Evolutionary conservation across 2,888 invertebrate genomes (phyloP).

Genomic region (Nineta flava): DNA sequence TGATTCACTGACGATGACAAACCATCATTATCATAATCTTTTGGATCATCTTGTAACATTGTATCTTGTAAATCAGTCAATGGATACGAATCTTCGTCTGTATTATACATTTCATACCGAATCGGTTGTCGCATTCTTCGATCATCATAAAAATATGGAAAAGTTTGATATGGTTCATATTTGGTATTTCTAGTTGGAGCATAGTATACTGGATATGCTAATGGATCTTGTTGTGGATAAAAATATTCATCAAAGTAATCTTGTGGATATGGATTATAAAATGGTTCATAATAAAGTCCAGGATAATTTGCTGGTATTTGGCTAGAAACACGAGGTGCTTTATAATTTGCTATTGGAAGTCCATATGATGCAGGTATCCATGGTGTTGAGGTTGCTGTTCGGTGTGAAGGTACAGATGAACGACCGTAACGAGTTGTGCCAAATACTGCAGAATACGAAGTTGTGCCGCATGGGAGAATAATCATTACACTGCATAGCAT

Average conservation of each 20-base stretch:
- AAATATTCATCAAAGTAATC: constrained; percentile 40
- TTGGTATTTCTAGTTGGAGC: constrained; percentile 30
- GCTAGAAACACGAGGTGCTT: constrained; percentile 6
- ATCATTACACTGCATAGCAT: constrained; percentile 15
- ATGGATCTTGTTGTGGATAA: constrained; percentile 25
- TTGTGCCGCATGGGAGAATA: constrained; percentile 18
- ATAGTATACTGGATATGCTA: constrained; percentile 22
- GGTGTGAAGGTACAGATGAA: constrained; percentile 9
- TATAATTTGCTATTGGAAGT: neutral
- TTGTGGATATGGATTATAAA: constrained; percentile 31
- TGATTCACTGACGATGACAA: constrained; percentile 45
- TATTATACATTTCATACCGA: constrained; percentile 27
- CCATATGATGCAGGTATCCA: constrained; percentile 11
- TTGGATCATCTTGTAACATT: constrained; percentile 40
- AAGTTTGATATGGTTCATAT: constrained; percentile 28
- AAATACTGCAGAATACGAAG: constrained; percentile 21
- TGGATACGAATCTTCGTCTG: constrained; percentile 28
- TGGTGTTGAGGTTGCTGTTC: neutral
- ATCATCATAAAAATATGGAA: constrained; percentile 31
- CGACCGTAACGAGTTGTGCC: constrained; percentile 28
- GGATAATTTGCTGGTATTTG: constrained; percentile 24
- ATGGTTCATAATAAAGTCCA: constrained; percentile 27
- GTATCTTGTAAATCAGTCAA: constrained; percentile 40
- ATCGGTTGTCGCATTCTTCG: constrained; percentile 19
- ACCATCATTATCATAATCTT: constrained; percentile 33